Conservation (phyloP, 2,888 invertebrate species). For the Agriopis marginaria region DNA sequence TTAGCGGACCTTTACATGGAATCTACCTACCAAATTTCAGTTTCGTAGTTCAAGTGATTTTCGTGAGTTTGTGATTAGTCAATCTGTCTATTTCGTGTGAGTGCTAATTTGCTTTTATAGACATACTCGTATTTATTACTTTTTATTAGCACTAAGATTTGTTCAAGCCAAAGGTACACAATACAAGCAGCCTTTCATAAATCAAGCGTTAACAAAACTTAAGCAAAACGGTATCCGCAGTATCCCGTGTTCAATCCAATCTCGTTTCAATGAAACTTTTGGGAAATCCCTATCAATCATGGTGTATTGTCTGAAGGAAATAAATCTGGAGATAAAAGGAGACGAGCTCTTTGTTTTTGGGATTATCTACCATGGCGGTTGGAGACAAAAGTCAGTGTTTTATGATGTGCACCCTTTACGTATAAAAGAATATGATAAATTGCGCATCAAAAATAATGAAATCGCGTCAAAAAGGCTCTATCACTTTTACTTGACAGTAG, state of each 20-base stretch:
- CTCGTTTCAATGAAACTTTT: conserved; percentile 47
- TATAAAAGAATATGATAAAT: background rate
- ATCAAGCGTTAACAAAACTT: conserved; percentile 34
- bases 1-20: too few species aligned
- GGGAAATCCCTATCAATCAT: conserved; percentile 49
- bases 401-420: conserved; percentile 17
- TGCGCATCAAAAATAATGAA: conserved; percentile 5
- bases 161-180: conserved; percentile 1
- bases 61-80: too few species aligned
- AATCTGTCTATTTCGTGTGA: too few species aligned
- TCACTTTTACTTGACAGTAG: too few species aligned
- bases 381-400: conserved; percentile 26
- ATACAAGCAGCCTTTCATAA: conserved; percentile 32
- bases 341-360: conserved; percentile 46
- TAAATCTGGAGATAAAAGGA: conserved; percentile 49
- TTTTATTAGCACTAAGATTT: background rate
- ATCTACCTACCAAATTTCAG: too few species aligned
- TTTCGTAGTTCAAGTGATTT: too few species aligned
- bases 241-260: conserved; percentile 34
- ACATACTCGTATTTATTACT: background rate
- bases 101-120: too few species aligned
- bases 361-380: conserved; percentile 39
- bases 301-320: conserved; percentile 41
- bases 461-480: background rate
- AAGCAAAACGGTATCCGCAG: conserved; percentile 27